These are phyloP conservation scores for Drosophila cardini DNA, from an alignment of 1,140 invertebrate genomes.

Conservation along the genomic window DNA sequence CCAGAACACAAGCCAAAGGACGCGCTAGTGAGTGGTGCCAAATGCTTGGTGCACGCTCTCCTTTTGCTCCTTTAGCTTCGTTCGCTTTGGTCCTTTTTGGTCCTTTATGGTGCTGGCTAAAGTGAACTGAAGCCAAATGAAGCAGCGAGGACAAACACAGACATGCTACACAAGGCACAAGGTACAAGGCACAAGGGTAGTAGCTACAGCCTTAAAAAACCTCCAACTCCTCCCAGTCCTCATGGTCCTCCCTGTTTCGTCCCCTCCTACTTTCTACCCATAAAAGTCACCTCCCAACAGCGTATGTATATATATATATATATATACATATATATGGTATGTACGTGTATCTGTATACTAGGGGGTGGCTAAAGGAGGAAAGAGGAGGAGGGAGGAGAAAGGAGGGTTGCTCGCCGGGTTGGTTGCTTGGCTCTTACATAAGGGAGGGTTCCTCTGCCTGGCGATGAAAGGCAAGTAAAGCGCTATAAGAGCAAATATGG, in stretches of 20 bases:
- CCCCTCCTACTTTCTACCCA: too few species aligned
- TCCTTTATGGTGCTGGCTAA: constrained; percentile 7
- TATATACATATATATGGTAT: not conserved
- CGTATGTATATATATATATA: not conserved
- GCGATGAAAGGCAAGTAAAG: constrained; percentile 77
- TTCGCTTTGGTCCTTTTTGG: not conserved
- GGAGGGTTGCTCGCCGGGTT: constrained; percentile 44
- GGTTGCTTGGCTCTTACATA: constrained; percentile 8
- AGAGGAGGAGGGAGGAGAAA: too few species aligned
- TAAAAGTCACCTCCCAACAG: not conserved
- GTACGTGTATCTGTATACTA: not conserved
- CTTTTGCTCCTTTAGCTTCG: not conserved
- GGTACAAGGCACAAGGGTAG: not conserved
- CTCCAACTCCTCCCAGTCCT: not conserved
- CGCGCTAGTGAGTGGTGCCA: constrained; percentile 49
- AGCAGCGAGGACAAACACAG: constrained; percentile 34
- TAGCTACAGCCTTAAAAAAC: constrained; percentile 7
- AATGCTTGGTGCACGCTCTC: constrained; percentile 29
- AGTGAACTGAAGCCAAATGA: constrained; percentile 64
- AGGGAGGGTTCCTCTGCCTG: constrained; percentile 24
- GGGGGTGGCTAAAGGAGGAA: too few species aligned
- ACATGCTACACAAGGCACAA: constrained; percentile 34
- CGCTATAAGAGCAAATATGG: constrained; percentile 84
- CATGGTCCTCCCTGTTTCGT: not conserved
- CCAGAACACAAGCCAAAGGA: constrained; percentile 46